phyloP scores from a whole-genome alignment of 2,888 invertebrate species.

The Chorisops tibialis region DNA sequence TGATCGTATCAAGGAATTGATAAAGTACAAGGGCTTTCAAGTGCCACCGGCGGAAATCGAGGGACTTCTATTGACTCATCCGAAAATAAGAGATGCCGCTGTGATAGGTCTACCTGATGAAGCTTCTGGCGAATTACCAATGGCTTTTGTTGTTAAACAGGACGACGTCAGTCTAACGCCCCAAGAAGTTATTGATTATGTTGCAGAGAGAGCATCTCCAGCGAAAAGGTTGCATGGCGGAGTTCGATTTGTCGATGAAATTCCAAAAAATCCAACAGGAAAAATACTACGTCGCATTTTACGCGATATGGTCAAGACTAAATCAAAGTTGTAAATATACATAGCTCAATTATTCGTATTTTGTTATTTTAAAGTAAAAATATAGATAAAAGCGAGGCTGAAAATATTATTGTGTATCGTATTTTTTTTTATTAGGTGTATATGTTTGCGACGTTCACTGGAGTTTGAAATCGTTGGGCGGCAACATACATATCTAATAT shows the following conservation, averaged over 20 bases:
- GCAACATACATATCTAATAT: no score
- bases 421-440: no score
- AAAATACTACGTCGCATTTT: slow-evolving; percentile 67
- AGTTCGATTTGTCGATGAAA: slow-evolving; percentile 66
- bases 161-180: slow-evolving; percentile 54
- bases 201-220: slow-evolving; percentile 60
- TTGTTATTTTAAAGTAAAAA: no score
- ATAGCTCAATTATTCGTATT: no score
- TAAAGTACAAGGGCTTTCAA: slow-evolving; percentile 85
- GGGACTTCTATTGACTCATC: slow-evolving; percentile 68
- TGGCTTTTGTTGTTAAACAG: slow-evolving; percentile 71
- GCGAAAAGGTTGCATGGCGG: slow-evolving; percentile 76
- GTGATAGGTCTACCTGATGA: slow-evolving; percentile 77
- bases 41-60: slow-evolving; percentile 88
- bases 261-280: slow-evolving; percentile 75
- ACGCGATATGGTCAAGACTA: slow-evolving; percentile 43
- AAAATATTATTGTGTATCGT: no score
- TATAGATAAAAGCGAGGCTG: no score
- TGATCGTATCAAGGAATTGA: slow-evolving; percentile 83
- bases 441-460: no score
- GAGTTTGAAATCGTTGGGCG: no score
- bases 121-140: slow-evolving; percentile 69
- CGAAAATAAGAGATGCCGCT: slow-evolving; percentile 70
- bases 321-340: slow-evolving; percentile 46
- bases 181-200: slow-evolving; percentile 57